Conservation (phyloP, 2,113 vertebrate species). For the Tachuris rubrigastra region DNA sequence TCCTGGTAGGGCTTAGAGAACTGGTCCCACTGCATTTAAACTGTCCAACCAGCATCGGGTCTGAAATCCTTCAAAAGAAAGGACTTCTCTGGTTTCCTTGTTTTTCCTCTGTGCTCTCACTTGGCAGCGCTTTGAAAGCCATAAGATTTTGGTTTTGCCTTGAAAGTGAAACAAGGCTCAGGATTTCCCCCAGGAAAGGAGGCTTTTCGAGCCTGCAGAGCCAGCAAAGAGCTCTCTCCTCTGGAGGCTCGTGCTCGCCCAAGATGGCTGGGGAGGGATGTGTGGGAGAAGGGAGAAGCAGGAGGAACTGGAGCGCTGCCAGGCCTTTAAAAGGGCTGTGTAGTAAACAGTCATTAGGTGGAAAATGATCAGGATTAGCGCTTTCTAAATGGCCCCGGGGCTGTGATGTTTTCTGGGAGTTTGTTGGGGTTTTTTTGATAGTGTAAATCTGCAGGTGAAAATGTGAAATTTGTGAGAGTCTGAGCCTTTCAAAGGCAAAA, state of each 20-base stretch:
- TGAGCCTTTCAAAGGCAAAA: neutral
- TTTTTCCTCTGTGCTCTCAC: neutral
- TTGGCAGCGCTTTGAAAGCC: neutral
- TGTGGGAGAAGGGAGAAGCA: neutral
- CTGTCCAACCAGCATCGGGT: neutral
- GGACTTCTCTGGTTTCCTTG: neutral
- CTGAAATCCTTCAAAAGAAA: neutral
- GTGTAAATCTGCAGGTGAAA: neutral
- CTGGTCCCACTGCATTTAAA: neutral
- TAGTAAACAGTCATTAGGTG: conserved; percentile 45
- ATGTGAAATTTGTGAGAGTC: neutral
- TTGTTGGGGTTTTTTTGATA: neutral
- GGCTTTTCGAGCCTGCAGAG: conserved; percentile 1
- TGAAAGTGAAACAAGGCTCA: neutral
- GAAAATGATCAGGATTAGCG: conserved; percentile 25
- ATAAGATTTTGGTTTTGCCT: neutral
- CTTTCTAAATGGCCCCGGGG: neutral
- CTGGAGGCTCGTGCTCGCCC: neutral
- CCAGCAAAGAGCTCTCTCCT: neutral
- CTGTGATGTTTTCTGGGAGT: neutral
- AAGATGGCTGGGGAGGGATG: conserved; percentile 13
- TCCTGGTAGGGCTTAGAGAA: neutral
- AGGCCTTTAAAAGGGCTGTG: neutral
- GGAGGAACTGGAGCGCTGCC: conserved; percentile 2
- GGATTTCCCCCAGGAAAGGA: neutral